Conservation (phyloP, 2,888 invertebrate species). For the Muschampia plurimacula region DNA sequence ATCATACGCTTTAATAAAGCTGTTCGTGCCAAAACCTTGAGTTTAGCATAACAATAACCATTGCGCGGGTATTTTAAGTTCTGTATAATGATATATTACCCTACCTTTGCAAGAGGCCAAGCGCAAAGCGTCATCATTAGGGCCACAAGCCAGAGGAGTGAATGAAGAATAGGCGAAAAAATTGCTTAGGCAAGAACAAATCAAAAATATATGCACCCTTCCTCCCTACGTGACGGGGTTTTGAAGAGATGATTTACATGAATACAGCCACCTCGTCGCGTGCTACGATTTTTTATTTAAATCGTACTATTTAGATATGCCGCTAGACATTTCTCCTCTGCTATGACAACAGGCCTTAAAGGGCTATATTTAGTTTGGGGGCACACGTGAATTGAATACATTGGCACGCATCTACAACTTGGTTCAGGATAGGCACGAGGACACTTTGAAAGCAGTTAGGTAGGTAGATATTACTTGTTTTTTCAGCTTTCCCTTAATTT, state of each 20-base stretch:
- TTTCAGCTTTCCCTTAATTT: background rate
- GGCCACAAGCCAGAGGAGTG: slow-evolving; percentile 33
- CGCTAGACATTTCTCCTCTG: slow-evolving; percentile 70
- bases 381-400: slow-evolving; percentile 55
- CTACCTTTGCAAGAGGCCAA: slow-evolving; percentile 6
- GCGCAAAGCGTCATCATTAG: slow-evolving; percentile 45
- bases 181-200: slow-evolving; percentile 80
- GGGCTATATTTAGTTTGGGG: slow-evolving; percentile 60
- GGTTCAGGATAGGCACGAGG: background rate
- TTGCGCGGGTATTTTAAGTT: slow-evolving; percentile 5
- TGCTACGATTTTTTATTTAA: slow-evolving; percentile 84
- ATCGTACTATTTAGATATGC: slow-evolving; percentile 82
- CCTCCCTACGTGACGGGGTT: slow-evolving; percentile 77
- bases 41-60: slow-evolving; percentile 28
- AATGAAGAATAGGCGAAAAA: slow-evolving; percentile 66
- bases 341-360: slow-evolving; percentile 55
- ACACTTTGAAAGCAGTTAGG: background rate
- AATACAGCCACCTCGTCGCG: slow-evolving; percentile 72
- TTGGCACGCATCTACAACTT: slow-evolving; percentile 32
- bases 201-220: slow-evolving; percentile 86
- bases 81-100: slow-evolving; percentile 31
- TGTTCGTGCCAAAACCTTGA: slow-evolving; percentile 4
- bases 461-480: background rate
- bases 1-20: background rate
- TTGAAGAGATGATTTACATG: slow-evolving; percentile 76